phyloP scores from a whole-genome alignment of 2,113 vertebrate species.

The Pontoporia blainvillei region DNA sequence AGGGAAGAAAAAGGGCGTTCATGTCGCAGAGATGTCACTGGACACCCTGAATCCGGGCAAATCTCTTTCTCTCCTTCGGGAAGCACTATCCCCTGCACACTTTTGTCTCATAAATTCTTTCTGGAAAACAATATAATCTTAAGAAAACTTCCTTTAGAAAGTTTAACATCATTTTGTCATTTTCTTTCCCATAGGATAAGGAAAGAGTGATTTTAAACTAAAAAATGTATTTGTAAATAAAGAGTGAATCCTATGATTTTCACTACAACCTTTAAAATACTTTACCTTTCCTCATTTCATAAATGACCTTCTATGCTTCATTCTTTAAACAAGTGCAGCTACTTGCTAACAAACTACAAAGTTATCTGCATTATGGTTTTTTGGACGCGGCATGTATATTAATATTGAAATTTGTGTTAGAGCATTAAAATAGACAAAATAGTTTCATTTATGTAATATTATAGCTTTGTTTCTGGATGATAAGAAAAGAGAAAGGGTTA shows the following conservation, averaged over 20 bases:
- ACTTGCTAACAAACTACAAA: background rate
- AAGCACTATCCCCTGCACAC: background rate
- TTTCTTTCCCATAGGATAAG: background rate
- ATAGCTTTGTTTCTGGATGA: background rate
- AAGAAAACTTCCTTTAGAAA: background rate
- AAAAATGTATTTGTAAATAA: background rate
- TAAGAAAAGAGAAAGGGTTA: background rate
- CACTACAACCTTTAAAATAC: background rate
- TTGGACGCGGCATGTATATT: background rate
- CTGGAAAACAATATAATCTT: background rate
- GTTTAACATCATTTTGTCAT: background rate
- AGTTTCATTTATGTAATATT: slow-evolving; percentile 21
- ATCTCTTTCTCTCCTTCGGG: background rate
- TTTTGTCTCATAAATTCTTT: background rate
- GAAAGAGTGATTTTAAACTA: background rate
- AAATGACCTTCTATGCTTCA: background rate
- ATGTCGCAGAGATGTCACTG: background rate
- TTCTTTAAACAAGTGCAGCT: background rate
- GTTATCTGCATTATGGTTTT: background rate
- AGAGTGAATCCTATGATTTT: background rate
- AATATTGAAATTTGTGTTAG: background rate
- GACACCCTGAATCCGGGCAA: no score
- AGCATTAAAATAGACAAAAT: background rate
- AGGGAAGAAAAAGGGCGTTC: background rate
- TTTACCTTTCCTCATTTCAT: background rate